A percentile compares a stretch with the other conserved stretches of the same genome.
phyloP scores from a whole-genome alignment of 2,113 vertebrate genomes.

The Puma concolor region DNA sequence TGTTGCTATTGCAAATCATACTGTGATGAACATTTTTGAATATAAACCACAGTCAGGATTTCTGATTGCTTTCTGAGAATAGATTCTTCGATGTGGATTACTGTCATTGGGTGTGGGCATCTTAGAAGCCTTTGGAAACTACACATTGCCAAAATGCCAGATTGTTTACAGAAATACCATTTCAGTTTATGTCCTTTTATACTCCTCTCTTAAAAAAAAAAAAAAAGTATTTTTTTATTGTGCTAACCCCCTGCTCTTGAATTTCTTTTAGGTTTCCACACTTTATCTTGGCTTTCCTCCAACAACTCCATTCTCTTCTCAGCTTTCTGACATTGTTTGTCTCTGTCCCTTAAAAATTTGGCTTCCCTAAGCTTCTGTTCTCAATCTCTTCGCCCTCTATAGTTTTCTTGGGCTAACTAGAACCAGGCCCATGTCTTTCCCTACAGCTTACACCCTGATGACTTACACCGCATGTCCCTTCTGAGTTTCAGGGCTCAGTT shows the following conservation, averaged over 20 bases:
- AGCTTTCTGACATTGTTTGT: not conserved
- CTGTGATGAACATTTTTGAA: not conserved
- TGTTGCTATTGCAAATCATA: not conserved
- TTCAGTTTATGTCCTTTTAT: not conserved
- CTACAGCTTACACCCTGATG: not conserved
- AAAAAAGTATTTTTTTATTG: not conserved
- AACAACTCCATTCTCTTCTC: not conserved
- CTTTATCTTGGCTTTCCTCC: not conserved
- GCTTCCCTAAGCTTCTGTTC: not conserved
- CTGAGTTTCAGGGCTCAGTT: not conserved
- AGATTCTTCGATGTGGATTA: not conserved
- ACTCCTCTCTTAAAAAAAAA: too few species aligned
- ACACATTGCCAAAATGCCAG: not conserved
- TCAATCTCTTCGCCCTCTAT: not conserved
- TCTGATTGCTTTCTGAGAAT: not conserved
- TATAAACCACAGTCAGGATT: not conserved
- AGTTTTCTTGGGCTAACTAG: not conserved
- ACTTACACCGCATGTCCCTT: not conserved
- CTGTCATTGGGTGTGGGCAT: not conserved
- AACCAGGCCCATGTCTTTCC: not conserved
- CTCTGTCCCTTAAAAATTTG: not conserved
- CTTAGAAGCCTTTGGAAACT: not conserved
- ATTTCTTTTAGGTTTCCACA: not conserved
- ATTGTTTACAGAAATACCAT: not conserved
- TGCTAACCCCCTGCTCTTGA: not conserved